These are phyloP conservation scores for Eilema sororculum DNA, from an alignment of 2,888 invertebrate species.

Conservation along the genomic window DNA sequence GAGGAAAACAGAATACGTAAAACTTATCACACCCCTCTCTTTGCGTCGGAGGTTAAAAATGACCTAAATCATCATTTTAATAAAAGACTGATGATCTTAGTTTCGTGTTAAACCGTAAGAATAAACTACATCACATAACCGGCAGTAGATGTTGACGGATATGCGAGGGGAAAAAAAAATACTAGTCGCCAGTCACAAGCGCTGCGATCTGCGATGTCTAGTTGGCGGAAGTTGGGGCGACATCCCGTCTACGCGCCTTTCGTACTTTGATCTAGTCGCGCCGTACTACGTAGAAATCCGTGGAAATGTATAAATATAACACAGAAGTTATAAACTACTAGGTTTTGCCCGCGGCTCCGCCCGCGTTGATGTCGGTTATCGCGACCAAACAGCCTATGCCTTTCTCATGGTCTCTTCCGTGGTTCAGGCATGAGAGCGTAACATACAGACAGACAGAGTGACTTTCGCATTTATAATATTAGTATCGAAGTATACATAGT, in stretches of 20 bases:
- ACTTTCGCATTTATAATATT: too few relatives aligned
- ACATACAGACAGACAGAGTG: too few relatives aligned
- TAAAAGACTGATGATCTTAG: not conserved
- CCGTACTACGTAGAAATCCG: not conserved
- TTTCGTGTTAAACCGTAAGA: not conserved
- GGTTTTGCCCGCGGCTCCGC: too few relatives aligned
- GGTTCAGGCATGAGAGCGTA: too few relatives aligned
- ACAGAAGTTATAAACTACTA: not conserved
- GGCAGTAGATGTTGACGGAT: slow-evolving; percentile 23
- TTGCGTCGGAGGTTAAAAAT: too few relatives aligned
- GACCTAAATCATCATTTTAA: not conserved
- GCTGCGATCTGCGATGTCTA: slow-evolving; percentile 35
- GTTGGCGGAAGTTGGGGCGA: slow-evolving; percentile 47
- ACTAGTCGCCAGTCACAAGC: slow-evolving; percentile 25
- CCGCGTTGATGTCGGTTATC: too few relatives aligned
- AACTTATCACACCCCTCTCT: too few relatives aligned
- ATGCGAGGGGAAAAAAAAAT: slow-evolving; percentile 34
- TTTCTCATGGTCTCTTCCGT: too few relatives aligned
- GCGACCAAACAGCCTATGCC: too few relatives aligned
- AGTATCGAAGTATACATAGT: too few relatives aligned
- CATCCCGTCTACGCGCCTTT: slow-evolving; percentile 34
- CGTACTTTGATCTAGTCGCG: slow-evolving; percentile 6
- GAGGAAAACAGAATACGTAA: too few relatives aligned
- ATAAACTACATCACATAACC: slow-evolving; percentile 9
- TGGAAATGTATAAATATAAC: not conserved